A percentile compares a stretch with the other conserved stretches of the same genome.
These are phyloP conservation scores for Coenonympha glycerion DNA, from an alignment of 2,888 invertebrate species.

Conservation along the genomic window DNA sequence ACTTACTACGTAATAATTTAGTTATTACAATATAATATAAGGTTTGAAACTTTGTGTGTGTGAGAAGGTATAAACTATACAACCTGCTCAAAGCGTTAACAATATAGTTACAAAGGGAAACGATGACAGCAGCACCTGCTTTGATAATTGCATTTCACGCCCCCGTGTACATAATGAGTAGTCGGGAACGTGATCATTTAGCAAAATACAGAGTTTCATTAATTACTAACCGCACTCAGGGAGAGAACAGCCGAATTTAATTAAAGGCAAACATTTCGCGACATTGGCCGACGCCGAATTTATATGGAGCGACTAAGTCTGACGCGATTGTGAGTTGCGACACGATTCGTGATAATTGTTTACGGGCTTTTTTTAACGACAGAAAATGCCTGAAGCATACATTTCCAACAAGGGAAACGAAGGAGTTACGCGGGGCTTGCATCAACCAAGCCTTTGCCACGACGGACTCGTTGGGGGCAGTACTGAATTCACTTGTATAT, in stretches of 20 bases:
- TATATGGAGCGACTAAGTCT: constrained; percentile 5
- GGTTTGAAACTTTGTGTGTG: no score
- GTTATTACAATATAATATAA: no score
- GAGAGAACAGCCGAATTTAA: constrained; percentile 29
- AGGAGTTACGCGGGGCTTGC: no score
- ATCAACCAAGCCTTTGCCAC: no score
- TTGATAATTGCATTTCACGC: constrained; percentile 15
- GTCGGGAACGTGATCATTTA: constrained; percentile 28
- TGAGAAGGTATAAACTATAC: no score
- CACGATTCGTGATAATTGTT: background rate
- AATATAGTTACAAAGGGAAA: constrained; percentile 5
- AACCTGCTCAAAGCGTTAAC: no score
- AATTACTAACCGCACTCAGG: constrained; percentile 27
- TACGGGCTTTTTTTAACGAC: background rate
- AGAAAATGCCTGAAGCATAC: background rate
- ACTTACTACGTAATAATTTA: no score
- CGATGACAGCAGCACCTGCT: constrained; percentile 11
- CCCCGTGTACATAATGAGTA: constrained; percentile 21
- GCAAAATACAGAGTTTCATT: constrained; percentile 28
- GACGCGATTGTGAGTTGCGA: background rate
- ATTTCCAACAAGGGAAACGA: no score
- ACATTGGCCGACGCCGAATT: constrained; percentile 12
- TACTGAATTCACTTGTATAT: no score
- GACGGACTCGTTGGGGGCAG: no score
- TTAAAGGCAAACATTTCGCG: constrained; percentile 31